Conservation (phyloP, 2,797 vertebrate genomes). For the Bradypus variegatus region DNA sequence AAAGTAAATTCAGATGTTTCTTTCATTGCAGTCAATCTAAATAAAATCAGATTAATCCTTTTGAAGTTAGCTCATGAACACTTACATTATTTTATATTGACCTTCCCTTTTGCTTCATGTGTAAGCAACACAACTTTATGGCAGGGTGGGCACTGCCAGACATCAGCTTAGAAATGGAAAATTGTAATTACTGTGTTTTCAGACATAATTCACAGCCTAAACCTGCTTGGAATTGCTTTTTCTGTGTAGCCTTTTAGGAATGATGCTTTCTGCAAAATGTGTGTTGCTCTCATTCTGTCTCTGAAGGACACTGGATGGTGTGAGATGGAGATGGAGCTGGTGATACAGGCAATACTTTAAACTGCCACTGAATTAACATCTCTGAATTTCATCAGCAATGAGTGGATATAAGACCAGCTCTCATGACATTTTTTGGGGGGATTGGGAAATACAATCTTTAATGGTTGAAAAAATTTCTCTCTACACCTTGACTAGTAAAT, state of each 20-base stretch:
- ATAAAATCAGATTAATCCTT: constrained; percentile 10
- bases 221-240: constrained; percentile 50
- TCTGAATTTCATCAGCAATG: constrained; percentile 30
- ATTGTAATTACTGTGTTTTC: constrained; percentile 42
- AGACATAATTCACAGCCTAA: constrained; percentile 42
- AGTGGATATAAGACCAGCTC: constrained; percentile 44
- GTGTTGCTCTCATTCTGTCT: background rate
- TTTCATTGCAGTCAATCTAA: background rate
- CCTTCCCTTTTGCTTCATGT: constrained; percentile 18
- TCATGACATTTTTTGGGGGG: background rate
- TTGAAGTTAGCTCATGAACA: constrained; percentile 24
- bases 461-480: constrained; percentile 57
- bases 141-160: background rate
- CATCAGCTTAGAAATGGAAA: constrained; percentile 41
- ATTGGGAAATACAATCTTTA: constrained; percentile 50
- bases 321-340: background rate
- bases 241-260: constrained; percentile 33
- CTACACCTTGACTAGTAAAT: constrained; percentile 61
- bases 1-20: background rate
- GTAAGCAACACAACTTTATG: constrained; percentile 29
- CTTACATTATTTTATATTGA: background rate
- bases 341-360: background rate
- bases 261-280: constrained; percentile 28
- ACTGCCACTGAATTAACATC: background rate
- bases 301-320: background rate